These are phyloP conservation scores for Lacerta bilineata DNA, from an alignment of 2,797 vertebrate genomes.

Conservation along the genomic window DNA sequence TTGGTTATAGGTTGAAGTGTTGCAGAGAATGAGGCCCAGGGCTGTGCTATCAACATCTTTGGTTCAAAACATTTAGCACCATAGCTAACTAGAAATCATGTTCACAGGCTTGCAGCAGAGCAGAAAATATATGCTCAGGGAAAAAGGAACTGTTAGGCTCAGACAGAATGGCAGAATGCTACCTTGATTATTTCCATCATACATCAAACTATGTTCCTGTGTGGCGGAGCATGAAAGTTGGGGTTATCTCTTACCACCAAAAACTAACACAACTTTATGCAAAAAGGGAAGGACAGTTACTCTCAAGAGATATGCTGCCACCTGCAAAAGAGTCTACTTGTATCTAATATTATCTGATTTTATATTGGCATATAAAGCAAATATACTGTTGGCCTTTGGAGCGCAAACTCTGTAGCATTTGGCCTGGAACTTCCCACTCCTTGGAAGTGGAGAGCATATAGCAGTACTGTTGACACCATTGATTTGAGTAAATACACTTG, in stretches of 20 bases:
- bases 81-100: neutral
- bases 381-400: neutral
- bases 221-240: neutral
- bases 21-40: neutral
- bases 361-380: neutral
- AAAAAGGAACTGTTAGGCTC: neutral
- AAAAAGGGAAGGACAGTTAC: neutral
- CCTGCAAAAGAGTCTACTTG: too few species aligned
- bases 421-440: neutral
- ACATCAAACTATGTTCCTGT: neutral
- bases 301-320: neutral
- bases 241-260: neutral
- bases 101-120: neutral
- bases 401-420: neutral
- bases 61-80: neutral
- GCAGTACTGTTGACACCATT: neutral
- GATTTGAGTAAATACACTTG: neutral
- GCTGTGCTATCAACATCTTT: neutral
- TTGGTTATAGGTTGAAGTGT: neutral
- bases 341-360: neutral
- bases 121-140: too few species aligned
- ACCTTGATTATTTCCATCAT: neutral
- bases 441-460: neutral
- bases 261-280: neutral
- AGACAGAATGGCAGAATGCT: neutral